Evolutionary conservation across 1,140 invertebrate genomes (phyloP).

Genomic region (Elymnias hypermnestra): DNA sequence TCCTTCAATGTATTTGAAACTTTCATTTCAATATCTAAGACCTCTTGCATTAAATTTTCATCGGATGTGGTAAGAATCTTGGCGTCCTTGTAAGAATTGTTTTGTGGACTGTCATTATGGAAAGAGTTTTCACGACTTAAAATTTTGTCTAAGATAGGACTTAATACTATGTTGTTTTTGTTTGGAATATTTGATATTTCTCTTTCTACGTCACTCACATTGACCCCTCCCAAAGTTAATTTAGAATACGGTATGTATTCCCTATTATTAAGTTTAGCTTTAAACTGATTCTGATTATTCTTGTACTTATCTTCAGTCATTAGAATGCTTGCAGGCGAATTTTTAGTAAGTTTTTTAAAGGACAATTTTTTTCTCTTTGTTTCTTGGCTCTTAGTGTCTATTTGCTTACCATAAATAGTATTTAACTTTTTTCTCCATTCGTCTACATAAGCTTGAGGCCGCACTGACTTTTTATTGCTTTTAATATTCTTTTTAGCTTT

Average conservation of each 20-base stretch:
- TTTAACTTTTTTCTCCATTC: slow-evolving; percentile 58
- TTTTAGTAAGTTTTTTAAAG: slow-evolving; percentile 8
- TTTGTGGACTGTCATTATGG: slow-evolving; percentile 33
- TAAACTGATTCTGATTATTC: slow-evolving; percentile 13
- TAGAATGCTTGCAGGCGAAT: slow-evolving; percentile 2
- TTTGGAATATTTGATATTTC: slow-evolving; percentile 47
- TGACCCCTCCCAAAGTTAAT: slow-evolving; percentile 65
- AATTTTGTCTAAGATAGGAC: slow-evolving; percentile 58
- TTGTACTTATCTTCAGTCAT: slow-evolving; percentile 23
- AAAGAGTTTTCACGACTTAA: slow-evolving; percentile 53
- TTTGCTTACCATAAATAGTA: slow-evolving; percentile 41
- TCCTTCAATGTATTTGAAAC: slow-evolving; percentile 40
- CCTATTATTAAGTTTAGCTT: slow-evolving; percentile 34
- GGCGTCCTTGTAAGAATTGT: slow-evolving; percentile 23
- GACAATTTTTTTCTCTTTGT: slow-evolving; percentile 16
- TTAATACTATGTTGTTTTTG: slow-evolving; percentile 45
- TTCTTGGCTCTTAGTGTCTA: slow-evolving; percentile 27
- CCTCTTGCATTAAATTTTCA: slow-evolving; percentile 63
- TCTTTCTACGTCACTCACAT: slow-evolving; percentile 58
- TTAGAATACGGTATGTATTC: slow-evolving; percentile 72
- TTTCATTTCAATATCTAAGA: slow-evolving; percentile 55
- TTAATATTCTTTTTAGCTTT: slow-evolving; percentile 8
- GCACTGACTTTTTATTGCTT: slow-evolving; percentile 11
- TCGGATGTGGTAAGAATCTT: slow-evolving; percentile 57
- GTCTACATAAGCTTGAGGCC: slow-evolving; percentile 30